A percentile compares a stretch with the other conserved stretches of the same genome.
These are phyloP conservation scores for Dermolepida albohirtum DNA, from an alignment of 2,888 invertebrate genomes.

Conservation along the genomic window DNA sequence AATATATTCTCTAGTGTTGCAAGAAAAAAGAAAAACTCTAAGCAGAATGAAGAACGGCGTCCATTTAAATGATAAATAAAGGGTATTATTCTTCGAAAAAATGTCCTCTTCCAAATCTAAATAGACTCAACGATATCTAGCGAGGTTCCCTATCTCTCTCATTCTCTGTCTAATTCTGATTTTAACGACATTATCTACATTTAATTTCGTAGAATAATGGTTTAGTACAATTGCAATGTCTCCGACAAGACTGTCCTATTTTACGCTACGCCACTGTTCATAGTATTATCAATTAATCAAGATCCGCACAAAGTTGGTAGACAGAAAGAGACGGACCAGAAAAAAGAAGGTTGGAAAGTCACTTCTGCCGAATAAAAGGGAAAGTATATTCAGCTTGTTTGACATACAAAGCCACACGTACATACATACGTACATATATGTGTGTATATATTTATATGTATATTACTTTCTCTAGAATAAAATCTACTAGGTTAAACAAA, in stretches of 20 bases:
- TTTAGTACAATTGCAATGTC: slow-evolving; percentile 8
- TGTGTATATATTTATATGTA: no score
- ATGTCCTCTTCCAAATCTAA: slow-evolving; percentile 1
- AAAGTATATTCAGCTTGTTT: no score
- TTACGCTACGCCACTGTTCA: slow-evolving; percentile 8
- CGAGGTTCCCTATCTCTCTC: neutral
- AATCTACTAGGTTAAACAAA: no score
- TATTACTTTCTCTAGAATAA: no score
- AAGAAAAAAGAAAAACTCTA: neutral
- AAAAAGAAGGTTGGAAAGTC: neutral
- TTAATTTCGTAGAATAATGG: slow-evolving; percentile 17
- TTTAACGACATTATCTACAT: slow-evolving; percentile 2
- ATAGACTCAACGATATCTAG: slow-evolving; percentile 21
- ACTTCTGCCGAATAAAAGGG: no score
- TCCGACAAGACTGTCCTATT: slow-evolving; percentile 3
- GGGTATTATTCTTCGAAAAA: slow-evolving; percentile 8
- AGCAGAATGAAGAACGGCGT: slow-evolving; percentile 13
- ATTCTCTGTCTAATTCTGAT: slow-evolving; percentile 4
- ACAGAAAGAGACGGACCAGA: neutral
- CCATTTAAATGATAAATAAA: slow-evolving; percentile 24
- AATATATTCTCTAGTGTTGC: no score
- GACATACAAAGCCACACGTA: no score
- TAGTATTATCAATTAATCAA: slow-evolving; percentile 11
- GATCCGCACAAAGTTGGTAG: neutral
- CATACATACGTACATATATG: no score